These are phyloP conservation scores for Parnassius orleans DNA, from an alignment of 2,888 invertebrate species.

Conservation along the genomic window DNA sequence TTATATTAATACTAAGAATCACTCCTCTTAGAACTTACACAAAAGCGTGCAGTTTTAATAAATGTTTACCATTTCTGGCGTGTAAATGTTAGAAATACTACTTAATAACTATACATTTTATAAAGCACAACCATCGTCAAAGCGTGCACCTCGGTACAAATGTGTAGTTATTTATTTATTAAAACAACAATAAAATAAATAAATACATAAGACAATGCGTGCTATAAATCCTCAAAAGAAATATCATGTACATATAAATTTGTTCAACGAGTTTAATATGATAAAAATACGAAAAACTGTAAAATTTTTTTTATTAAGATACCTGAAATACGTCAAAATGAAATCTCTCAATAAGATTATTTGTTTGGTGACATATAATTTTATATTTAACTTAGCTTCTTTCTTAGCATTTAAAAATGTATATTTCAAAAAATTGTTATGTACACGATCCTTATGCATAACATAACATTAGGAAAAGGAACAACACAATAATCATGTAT, in stretches of 20 bases:
- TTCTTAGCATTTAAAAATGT: too few species aligned
- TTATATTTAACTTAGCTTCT: too few species aligned
- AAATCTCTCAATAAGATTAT: too few species aligned
- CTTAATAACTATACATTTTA: neutral
- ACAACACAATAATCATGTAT: conserved; percentile 22
- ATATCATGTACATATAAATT: conserved; percentile 44
- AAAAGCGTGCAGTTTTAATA: neutral
- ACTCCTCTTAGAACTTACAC: neutral
- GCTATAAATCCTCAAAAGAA: conserved; percentile 41
- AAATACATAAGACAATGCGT: conserved; percentile 53
- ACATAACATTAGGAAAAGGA: conserved; percentile 35
- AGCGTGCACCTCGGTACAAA: conserved; percentile 4
- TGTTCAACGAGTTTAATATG: neutral
- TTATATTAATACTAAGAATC: neutral
- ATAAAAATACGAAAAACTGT: neutral
- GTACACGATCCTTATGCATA: conserved; percentile 34
- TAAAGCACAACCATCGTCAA: conserved; percentile 13
- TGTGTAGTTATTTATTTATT: neutral
- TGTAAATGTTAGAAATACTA: neutral
- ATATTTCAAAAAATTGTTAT: conserved; percentile 20
- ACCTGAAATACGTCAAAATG: too few species aligned
- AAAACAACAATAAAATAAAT: conserved; percentile 7
- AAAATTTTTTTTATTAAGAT: too few species aligned
- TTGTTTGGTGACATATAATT: too few species aligned
- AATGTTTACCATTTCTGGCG: too few species aligned